A percentile compares a stretch with the other conserved stretches of the same genome.
Evolutionary conservation across 1,140 invertebrate genomes (phyloP).

Genomic region (Saccostrea glomerata): DNA sequence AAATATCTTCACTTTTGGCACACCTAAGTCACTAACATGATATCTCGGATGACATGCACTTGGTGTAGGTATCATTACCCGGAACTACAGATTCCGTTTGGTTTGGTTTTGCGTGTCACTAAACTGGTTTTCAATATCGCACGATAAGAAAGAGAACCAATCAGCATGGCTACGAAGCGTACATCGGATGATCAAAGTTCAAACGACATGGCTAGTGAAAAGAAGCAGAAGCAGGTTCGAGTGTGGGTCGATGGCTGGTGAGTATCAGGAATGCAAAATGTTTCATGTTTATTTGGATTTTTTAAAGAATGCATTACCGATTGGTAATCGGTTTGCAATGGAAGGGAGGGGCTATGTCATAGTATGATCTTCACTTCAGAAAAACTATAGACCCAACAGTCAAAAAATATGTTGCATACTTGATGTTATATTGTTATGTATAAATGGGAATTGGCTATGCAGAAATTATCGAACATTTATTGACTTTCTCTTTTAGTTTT

Average conservation of each 20-base stretch:
- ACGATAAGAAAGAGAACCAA: conserved; percentile 28
- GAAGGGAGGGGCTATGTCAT: not conserved
- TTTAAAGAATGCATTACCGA: not conserved
- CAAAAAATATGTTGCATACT: too few species aligned
- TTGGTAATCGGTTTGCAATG: not conserved
- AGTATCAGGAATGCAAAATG: not conserved
- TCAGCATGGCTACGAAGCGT: conserved; percentile 40
- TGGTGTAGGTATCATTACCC: too few species aligned
- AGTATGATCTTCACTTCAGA: not conserved
- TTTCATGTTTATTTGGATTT: not conserved
- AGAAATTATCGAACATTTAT: too few species aligned
- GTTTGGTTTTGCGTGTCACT: not conserved
- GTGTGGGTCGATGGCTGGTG: conserved; percentile 74
- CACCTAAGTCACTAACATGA: too few species aligned
- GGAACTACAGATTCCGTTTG: too few species aligned
- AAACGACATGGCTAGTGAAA: conserved; percentile 50
- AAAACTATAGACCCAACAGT: too few species aligned
- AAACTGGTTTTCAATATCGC: not conserved
- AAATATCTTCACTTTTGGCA: too few species aligned
- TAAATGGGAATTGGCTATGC: too few species aligned
- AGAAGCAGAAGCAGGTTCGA: conserved; percentile 67
- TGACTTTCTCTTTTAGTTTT: too few species aligned
- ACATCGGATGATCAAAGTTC: conserved; percentile 29
- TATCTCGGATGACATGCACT: too few species aligned
- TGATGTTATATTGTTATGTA: too few species aligned